Percentiles rank a stretch among this genome's conserved stretches.
phyloP scores from a whole-genome alignment of 2,113 vertebrate species.

The Bufo bufo region DNA sequence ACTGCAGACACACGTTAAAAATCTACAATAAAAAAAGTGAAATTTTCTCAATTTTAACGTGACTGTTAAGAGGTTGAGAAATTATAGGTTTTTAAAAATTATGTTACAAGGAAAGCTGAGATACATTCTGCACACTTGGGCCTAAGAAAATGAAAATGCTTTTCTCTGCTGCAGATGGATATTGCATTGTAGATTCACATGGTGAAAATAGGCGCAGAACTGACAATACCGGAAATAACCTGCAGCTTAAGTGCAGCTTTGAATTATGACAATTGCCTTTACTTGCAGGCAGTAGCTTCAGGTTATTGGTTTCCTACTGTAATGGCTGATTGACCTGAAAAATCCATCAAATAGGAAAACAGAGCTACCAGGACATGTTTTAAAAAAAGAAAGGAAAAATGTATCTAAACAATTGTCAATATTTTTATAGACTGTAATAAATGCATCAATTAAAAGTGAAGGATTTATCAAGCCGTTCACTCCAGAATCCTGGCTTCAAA shows the following conservation, averaged over 20 bases:
- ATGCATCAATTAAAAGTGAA: neutral
- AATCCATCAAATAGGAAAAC: neutral
- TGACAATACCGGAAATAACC: conserved; percentile 1
- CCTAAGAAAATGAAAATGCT: neutral
- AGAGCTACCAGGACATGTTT: neutral
- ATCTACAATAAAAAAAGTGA: too few species aligned
- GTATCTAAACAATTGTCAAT: neutral
- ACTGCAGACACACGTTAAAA: too few species aligned
- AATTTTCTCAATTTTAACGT: too few species aligned
- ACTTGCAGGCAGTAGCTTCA: conserved; percentile 17
- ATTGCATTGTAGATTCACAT: neutral
- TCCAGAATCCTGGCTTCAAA: too few species aligned
- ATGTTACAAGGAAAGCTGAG: neutral
- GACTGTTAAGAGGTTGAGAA: too few species aligned
- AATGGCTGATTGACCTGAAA: neutral
- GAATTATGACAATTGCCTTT: conserved; percentile 42
- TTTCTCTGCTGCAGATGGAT: neutral
- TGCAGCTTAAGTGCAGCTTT: conserved; percentile 1
- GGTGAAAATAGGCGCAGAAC: neutral
- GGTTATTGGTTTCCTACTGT: conserved; percentile 46
- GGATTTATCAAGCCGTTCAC: too few species aligned
- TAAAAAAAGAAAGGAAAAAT: neutral
- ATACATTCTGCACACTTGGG: neutral
- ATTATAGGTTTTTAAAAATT: neutral
- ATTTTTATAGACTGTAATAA: neutral